These are phyloP conservation scores for Saguinus midas DNA, from an alignment of 2,113 vertebrate species.

Conservation along the genomic window DNA sequence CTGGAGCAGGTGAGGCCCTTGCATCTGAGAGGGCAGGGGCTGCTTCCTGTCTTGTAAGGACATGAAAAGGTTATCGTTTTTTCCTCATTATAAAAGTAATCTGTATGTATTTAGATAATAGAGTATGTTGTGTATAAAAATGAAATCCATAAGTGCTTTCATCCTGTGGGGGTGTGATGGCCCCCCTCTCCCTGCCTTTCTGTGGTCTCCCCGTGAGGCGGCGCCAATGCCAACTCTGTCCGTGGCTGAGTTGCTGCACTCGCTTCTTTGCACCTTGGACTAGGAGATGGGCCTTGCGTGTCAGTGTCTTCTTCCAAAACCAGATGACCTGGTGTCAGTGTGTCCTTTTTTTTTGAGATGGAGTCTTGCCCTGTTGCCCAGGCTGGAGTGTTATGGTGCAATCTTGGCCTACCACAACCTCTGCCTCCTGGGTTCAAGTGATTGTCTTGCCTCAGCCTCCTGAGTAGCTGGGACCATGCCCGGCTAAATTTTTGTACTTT, in stretches of 20 bases:
- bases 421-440: too few relatives aligned
- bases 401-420: too few relatives aligned
- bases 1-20: not conserved
- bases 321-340: accelerated
- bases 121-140: not conserved
- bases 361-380: too few relatives aligned
- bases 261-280: accelerated
- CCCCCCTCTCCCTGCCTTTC: too few relatives aligned
- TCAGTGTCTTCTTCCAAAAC: not conserved
- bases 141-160: accelerated
- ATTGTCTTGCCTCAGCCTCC: too few relatives aligned
- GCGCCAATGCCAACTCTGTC: not conserved
- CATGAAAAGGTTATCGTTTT: not conserved
- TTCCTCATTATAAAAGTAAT: not conserved
- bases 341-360: not conserved
- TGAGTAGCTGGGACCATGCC: too few relatives aligned
- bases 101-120: not conserved
- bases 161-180: not conserved
- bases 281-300: not conserved
- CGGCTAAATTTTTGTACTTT: too few relatives aligned
- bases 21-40: not conserved
- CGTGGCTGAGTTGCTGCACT: accelerated
- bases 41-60: not conserved
- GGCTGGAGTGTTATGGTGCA: too few relatives aligned
- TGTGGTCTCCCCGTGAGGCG: not conserved